These are phyloP conservation scores for Ceriagrion tenellum DNA, from an alignment of 2,888 invertebrate genomes.

Conservation along the genomic window DNA sequence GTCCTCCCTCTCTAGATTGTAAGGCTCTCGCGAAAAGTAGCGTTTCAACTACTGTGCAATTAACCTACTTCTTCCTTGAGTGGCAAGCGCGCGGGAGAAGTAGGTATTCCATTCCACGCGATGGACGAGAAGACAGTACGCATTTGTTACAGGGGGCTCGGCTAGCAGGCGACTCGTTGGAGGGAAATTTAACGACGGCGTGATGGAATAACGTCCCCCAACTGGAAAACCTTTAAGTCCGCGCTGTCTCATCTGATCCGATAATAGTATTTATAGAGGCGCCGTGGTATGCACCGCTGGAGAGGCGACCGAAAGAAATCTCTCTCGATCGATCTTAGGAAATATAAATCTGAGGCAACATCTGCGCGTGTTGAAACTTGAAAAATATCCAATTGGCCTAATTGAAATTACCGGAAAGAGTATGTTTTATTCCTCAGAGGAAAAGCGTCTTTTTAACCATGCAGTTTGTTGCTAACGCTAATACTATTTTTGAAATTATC, in stretches of 20 bases:
- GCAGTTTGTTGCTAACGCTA: too few species aligned
- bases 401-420: neutral
- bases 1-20: conserved; percentile 49
- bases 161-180: neutral
- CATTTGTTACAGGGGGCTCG: neutral
- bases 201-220: neutral
- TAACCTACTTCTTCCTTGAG: conserved; percentile 61
- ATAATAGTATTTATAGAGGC: neutral
- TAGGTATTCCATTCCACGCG: conserved; percentile 39
- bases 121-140: conserved; percentile 3
- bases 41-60: conserved; percentile 67
- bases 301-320: neutral
- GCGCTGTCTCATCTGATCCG: neutral
- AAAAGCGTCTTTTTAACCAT: too few species aligned
- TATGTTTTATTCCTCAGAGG: neutral
- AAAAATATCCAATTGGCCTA: neutral
- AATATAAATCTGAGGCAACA: neutral
- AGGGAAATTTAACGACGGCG: neutral
- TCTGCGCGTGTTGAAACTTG: neutral
- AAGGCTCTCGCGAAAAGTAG: conserved; percentile 65
- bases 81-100: conserved; percentile 34
- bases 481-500: too few species aligned
- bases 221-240: neutral
- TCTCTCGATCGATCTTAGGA: neutral
- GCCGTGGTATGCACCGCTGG: neutral